phyloP scores from a whole-genome alignment of 2,888 invertebrate genomes.

The Branchipolynoe longqiensis region DNA sequence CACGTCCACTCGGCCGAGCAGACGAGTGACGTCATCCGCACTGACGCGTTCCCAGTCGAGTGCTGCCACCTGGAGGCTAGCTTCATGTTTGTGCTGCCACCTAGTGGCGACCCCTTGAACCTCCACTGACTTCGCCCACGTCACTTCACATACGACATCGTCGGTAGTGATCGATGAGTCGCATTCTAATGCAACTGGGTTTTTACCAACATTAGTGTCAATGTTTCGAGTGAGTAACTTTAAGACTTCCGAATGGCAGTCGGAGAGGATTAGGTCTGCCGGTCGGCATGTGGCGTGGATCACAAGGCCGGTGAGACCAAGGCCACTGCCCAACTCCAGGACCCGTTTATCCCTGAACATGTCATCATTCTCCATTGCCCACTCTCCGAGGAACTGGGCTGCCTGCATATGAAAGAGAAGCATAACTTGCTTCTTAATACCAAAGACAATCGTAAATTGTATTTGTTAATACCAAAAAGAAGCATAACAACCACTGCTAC shows the following conservation, averaged over 20 bases:
- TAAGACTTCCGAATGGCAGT: conserved; percentile 41
- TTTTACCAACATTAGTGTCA: neutral
- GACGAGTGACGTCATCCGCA: neutral
- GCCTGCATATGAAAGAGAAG: conserved; percentile 13
- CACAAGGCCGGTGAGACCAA: conserved; percentile 49
- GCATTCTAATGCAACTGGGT: neutral
- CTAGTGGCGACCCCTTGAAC: neutral
- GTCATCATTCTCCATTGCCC: conserved; percentile 36
- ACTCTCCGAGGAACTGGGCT: conserved; percentile 53
- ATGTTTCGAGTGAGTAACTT: conserved; percentile 30
- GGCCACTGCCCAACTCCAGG: conserved; percentile 53
- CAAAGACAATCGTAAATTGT: neutral
- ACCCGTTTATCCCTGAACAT: conserved; percentile 15
- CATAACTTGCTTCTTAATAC: neutral
- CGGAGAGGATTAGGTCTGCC: conserved; percentile 3
- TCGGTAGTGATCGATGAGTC: neutral
- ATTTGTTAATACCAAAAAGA: neutral
- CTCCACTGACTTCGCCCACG: neutral
- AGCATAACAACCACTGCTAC: no score
- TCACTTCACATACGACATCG: no score
- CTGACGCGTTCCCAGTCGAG: conserved; percentile 22
- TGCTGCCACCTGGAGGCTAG: neutral
- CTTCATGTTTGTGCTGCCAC: neutral
- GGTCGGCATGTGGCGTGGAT: conserved; percentile 17
- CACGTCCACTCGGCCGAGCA: conserved; percentile 11